Evolutionary conservation across 2,888 invertebrate species (phyloP), one percentile per base, ranked within the genome.

Genomic region (Dryobotodes eremita): DNA sequence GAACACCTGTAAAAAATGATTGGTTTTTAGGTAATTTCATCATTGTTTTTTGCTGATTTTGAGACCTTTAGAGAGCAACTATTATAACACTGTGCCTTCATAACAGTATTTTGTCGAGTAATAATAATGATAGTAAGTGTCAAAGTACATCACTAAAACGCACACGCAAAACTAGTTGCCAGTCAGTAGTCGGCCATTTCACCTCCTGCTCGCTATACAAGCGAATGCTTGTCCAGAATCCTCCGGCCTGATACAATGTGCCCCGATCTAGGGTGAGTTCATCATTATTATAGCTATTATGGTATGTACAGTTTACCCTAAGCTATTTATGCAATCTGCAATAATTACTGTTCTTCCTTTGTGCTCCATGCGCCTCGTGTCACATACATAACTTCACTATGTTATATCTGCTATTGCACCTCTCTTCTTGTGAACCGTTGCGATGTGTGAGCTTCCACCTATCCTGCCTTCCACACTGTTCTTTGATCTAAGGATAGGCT

Each of bases 1-100:
- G 65, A 84, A 70, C 17, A 84, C 85, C 84, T 84, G 84, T 48
- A 75, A 75, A 71, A 48, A 69, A 26, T 1, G 1, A n/a, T 31
- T 31, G 1, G 42, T 7, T 31, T 53, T 62, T 36, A 66, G 17
- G 31, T 36, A 11, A 23, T 69, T 42, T n/a, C 1, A 36, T 55
- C 11, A 26, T 26, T 17, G 13, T 13, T n/a, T 36, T 57, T 75
- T 48, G n/a, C 13, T 15, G 20, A 36, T 36, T 71, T 57, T 48
- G 1, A 65, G 17, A 20, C 50, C 8, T 36, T 65, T 48, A 23
- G 17, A 17, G 17, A 65, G 10, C 8, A 42, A 42, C 36, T 36
- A 64, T 64, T 64, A 23, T 15, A 23, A 23, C 23, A 7, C 23
- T 15, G 3, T 64, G 6, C 7, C 23, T 23, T 23, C 2, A 64